Base-by-base conservation (phyloP, 2,888 invertebrate species). In the Parnassius orleans region DNA sequence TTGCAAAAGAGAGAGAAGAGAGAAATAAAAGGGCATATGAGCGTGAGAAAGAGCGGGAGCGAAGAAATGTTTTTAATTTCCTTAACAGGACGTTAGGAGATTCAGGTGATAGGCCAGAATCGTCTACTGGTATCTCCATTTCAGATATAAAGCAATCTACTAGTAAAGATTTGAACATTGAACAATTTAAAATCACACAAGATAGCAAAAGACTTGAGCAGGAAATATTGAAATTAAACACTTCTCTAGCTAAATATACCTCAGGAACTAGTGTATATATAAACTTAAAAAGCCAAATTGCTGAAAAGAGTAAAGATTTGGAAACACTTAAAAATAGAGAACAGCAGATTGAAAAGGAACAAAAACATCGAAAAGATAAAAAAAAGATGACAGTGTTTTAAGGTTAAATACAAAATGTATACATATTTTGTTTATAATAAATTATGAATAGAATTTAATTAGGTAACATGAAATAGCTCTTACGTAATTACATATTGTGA, bases 331-430 rank as follows among this genome's bases (percentile, higher is more conserved):
- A 90, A 69, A 90, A 86, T 44, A 93, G 93, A 58, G 95, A 95
- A 67, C 91, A 83, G 56, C 93, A 91, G 70, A 94, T 97, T 63
- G 83, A 91, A 52, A 93, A 92, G 66, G 96, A 97, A 83, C 95
- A 96, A 76, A 93, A 88, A 71, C 91, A 93, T 53, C 92, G 96
- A 67, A 95, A 94, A 69, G 94, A 94, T 75, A 95, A 95, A 79
- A 94, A 94, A 71, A 96, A 96, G 86, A 91, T 96, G 86, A 93
- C 94, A 53, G 91, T 95, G 70, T 97, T 97, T 92, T 96, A 92
- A 78, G 33, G 60, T 53, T 43, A 52, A 53, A 33, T 54, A 44
- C 53, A 43, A 56, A 11, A 46, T 47, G 43, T 48, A 54, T 9
- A 10, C 19, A 43, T 19, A 42, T 11, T n/a, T 53, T 42, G n/a